These are phyloP conservation scores for Allacma fusca DNA, from an alignment of 2,888 invertebrate species.

Conservation along the genomic window DNA sequence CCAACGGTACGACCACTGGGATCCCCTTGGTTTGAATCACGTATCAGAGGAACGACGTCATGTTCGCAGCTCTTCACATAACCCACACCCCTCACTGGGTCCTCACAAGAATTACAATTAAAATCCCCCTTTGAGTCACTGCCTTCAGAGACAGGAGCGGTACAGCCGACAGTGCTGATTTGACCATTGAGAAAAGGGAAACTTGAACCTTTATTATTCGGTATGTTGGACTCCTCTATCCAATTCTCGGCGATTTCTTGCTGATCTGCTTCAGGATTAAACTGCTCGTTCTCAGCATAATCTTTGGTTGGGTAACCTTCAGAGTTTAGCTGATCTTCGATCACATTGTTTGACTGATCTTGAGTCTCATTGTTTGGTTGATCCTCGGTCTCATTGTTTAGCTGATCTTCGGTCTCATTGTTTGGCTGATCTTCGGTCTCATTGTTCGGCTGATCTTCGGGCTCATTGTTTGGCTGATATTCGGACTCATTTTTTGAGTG, in stretches of 20 bases:
- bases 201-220: neutral
- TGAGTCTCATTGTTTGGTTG: too few species aligned
- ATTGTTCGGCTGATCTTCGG: too few species aligned
- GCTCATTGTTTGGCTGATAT: too few species aligned
- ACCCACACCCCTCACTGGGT: neutral
- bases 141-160: neutral
- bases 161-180: conserved; percentile 26
- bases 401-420: too few species aligned
- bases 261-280: too few species aligned
- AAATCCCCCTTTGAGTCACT: neutral
- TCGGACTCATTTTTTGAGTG: too few species aligned
- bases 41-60: neutral
- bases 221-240: neutral
- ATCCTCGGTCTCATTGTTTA: too few species aligned
- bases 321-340: too few species aligned
- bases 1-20: neutral
- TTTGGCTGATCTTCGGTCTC: too few species aligned
- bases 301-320: too few species aligned
- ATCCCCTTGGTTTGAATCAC: neutral
- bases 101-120: neutral
- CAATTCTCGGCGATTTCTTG: neutral
- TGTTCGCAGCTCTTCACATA: neutral
- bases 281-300: too few species aligned
- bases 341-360: too few species aligned
- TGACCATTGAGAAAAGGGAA: neutral